These are phyloP conservation scores for Oopsacas minuta DNA, from an alignment of 37 sponge, comb jelly and placozoan species.

Conservation along the genomic window DNA sequence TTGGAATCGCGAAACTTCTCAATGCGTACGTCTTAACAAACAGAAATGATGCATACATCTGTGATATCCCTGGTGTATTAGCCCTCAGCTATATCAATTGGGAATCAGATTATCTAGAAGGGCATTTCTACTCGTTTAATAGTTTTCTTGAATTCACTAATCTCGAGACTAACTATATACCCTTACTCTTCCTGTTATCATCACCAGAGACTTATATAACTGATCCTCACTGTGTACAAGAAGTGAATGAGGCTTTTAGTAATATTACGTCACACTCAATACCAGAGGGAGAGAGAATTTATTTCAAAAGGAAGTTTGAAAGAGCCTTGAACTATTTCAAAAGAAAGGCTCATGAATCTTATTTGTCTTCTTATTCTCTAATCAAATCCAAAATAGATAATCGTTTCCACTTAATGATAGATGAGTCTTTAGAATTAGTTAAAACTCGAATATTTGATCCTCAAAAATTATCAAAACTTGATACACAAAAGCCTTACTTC, in stretches of 20 bases:
- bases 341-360: not conserved
- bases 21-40: not conserved
- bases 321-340: not conserved
- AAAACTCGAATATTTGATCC: not conserved
- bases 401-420: not conserved
- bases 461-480: not conserved
- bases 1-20: not conserved
- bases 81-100: not conserved
- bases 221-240: not conserved
- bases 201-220: not conserved
- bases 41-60: not conserved
- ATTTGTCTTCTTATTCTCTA: not conserved
- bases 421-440: not conserved
- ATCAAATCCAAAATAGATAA: not conserved
- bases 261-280: not conserved
- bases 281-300: not conserved
- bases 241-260: not conserved
- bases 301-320: not conserved
- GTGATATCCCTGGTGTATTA: not conserved
- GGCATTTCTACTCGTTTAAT: not conserved
- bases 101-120: not conserved
- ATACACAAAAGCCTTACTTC: not conserved
- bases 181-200: not conserved
- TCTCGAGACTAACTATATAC: not conserved
- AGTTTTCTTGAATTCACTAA: not conserved